These are phyloP conservation scores for Saimiri boliviensis DNA, from an alignment of 2,113 vertebrate genomes.

Conservation along the genomic window DNA sequence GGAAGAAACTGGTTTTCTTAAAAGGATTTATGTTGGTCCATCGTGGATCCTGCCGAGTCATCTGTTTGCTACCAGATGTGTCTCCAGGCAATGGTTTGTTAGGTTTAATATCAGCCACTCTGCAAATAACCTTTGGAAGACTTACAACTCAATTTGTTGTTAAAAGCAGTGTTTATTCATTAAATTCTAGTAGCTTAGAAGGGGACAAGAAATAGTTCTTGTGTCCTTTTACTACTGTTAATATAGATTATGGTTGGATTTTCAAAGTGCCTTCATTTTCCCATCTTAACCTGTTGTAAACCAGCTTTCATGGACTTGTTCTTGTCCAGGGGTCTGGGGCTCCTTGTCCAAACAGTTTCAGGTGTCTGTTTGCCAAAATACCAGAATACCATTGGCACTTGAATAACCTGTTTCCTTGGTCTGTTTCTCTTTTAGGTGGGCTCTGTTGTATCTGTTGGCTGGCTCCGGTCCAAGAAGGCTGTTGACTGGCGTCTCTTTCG, in stretches of 20 bases:
- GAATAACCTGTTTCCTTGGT: not conserved
- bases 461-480: slow-evolving; percentile 95
- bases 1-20: not conserved
- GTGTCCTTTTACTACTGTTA: not conserved
- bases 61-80: not conserved
- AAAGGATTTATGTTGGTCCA: not conserved
- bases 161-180: not conserved
- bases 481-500: slow-evolving; percentile 97
- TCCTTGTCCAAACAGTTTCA: not conserved
- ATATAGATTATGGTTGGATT: not conserved
- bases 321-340: not conserved
- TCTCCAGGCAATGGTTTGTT: not conserved
- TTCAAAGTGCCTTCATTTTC: not conserved
- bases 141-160: not conserved
- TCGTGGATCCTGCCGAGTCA: not conserved
- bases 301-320: not conserved
- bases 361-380: not conserved
- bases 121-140: not conserved
- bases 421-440: slow-evolving; percentile 88
- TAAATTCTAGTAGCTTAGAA: not conserved
- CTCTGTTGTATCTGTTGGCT: slow-evolving; percentile 96
- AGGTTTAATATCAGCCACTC: not conserved
- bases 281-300: not conserved
- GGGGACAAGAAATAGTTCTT: not conserved
- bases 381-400: not conserved